Conservation (phyloP, 2,797 vertebrate species). For the Darevskia nairensis region DNA sequence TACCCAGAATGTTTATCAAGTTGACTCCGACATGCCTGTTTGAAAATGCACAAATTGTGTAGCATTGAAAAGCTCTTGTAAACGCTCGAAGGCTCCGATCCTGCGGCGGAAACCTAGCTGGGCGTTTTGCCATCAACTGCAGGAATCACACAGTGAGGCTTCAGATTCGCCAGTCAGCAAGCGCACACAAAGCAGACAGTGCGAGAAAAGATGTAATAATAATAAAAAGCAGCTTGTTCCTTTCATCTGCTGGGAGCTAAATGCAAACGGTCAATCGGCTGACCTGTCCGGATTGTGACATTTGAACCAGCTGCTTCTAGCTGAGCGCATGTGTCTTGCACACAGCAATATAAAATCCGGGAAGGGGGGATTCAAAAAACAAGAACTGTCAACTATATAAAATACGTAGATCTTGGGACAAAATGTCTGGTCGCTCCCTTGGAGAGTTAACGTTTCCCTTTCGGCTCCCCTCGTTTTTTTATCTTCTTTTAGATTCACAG, state of each 20-base stretch:
- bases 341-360: neutral
- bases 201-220: neutral
- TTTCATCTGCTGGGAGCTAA: conserved; percentile 14
- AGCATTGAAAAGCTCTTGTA: conserved; percentile 26
- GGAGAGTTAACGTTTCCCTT: neutral
- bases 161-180: neutral
- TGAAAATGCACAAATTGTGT: neutral
- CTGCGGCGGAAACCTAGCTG: neutral
- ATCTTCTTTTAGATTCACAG: conserved; percentile 86
- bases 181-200: neutral
- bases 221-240: conserved; percentile 34
- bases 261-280: conserved; percentile 27
- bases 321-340: neutral
- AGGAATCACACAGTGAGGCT: neutral
- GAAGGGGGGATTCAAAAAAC: neutral
- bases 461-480: neutral
- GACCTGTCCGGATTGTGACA: conserved; percentile 48
- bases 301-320: conserved; percentile 37
- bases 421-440: conserved; percentile 13
- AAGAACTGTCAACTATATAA: neutral
- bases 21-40: conserved; percentile 25
- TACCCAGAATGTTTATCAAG: neutral
- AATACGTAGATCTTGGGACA: neutral
- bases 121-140: neutral
- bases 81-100: neutral